These are phyloP conservation scores for Ariolimax columbianus DNA, from an alignment of 2,888 invertebrate species.

Conservation along the genomic window DNA sequence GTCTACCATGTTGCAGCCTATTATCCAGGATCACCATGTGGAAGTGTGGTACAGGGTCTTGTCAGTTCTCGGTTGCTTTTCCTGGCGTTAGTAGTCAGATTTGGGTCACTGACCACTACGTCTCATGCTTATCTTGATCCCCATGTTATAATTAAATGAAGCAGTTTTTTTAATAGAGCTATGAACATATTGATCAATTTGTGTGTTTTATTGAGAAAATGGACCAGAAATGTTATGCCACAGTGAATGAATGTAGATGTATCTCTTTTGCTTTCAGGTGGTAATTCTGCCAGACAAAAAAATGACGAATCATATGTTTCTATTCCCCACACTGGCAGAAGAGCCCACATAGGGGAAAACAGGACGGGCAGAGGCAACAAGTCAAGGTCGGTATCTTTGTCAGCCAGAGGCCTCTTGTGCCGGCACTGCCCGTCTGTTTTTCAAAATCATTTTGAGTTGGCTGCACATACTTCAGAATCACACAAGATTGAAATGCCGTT, in stretches of 20 bases:
- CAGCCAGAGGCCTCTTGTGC: neutral
- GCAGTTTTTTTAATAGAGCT: too few relatives aligned
- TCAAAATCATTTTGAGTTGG: conserved; percentile 1
- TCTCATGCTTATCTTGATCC: too few relatives aligned
- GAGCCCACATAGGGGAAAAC: neutral
- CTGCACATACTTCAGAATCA: conserved; percentile 26
- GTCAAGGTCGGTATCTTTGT: neutral
- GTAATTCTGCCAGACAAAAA: conserved; percentile 10
- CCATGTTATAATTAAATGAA: too few relatives aligned
- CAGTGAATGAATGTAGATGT: conserved; percentile 5
- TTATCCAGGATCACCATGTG: too few relatives aligned
- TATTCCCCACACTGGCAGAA: neutral
- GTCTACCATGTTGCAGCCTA: too few relatives aligned
- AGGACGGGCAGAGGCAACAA: conserved; percentile 7
- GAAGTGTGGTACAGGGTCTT: too few relatives aligned
- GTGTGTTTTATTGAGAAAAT: neutral
- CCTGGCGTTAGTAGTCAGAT: too few relatives aligned
- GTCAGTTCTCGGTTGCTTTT: too few relatives aligned
- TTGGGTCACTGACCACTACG: too few relatives aligned
- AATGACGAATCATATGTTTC: conserved; percentile 7
- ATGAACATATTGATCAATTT: too few relatives aligned
- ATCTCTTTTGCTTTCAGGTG: conserved; percentile 26
- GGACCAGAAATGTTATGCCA: neutral
- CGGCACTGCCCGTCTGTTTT: conserved; percentile 30
- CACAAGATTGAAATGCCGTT: conserved; percentile 34